These are phyloP conservation scores for Rhamnusium bicolor DNA, from an alignment of 2,888 invertebrate species.

Conservation along the genomic window DNA sequence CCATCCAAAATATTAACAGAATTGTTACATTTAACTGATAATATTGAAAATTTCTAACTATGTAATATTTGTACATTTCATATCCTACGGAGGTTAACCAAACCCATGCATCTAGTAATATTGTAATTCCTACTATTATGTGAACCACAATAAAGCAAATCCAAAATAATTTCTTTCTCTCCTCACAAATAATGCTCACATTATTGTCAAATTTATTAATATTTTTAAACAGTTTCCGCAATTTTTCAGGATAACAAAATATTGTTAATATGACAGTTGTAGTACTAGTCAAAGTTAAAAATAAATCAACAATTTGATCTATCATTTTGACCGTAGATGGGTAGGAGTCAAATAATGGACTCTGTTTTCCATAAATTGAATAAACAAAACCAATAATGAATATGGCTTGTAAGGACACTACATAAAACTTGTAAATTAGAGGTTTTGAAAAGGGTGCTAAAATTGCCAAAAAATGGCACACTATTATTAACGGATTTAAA, in stretches of 20 bases:
- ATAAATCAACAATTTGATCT: not conserved
- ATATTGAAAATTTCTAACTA: slow-evolving; percentile 1
- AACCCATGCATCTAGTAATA: not conserved
- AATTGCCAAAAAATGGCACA: slow-evolving; percentile 1
- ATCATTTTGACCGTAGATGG: not conserved
- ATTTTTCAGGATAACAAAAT: slow-evolving; percentile 15
- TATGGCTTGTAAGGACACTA: not conserved
- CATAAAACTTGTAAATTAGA: not conserved
- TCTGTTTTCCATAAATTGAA: slow-evolving; percentile 13
- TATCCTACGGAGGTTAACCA: slow-evolving; percentile 1
- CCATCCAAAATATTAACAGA: slow-evolving; percentile 18
- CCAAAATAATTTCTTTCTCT: not conserved
- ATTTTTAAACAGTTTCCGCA: not conserved
- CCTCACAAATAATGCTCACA: not conserved
- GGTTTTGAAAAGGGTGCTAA: not conserved
- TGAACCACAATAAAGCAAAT: not conserved
- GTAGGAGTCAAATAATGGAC: not conserved
- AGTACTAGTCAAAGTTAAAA: not conserved
- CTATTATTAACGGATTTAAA: not conserved
- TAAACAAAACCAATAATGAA: not conserved
- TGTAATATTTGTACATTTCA: not conserved
- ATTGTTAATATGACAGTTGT: not conserved
- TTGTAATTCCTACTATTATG: not conserved
- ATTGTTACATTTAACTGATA: not conserved
- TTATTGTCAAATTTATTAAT: not conserved